Evolutionary conservation across 1,140 invertebrate genomes (phyloP).

Genomic region (Thalassaphorura encarpata): DNA sequence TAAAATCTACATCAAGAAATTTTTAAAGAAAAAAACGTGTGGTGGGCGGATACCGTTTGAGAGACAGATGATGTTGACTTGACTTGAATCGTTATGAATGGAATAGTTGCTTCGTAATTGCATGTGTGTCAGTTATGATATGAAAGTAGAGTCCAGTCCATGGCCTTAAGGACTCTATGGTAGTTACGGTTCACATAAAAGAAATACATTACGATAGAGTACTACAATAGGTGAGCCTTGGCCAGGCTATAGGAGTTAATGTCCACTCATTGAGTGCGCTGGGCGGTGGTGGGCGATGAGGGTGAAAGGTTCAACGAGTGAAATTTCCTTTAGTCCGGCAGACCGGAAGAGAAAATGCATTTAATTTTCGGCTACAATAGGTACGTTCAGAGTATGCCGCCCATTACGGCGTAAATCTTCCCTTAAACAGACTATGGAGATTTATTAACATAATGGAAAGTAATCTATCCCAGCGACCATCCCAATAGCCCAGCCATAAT

Average conservation of each 20-base stretch:
- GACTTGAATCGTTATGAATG: background rate
- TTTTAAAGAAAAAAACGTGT: background rate
- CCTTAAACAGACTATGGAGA: constrained; percentile 29
- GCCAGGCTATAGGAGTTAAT: background rate
- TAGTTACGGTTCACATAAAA: background rate
- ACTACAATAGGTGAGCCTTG: background rate
- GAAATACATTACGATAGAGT: too few relatives aligned
- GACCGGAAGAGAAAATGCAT: constrained; percentile 18
- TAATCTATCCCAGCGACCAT: constrained; percentile 21
- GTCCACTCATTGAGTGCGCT: too few relatives aligned
- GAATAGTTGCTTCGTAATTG: too few relatives aligned
- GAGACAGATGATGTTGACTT: background rate
- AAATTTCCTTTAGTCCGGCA: too few relatives aligned
- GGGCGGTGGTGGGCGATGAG: too few relatives aligned
- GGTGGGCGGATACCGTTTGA: too few relatives aligned
- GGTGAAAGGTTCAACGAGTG: background rate
- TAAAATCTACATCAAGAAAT: too few relatives aligned
- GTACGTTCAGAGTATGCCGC: constrained; percentile 18
- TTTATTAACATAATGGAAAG: constrained; percentile 32
- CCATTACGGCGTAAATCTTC: constrained; percentile 29
- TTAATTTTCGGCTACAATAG: constrained; percentile 30
- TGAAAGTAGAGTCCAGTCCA: background rate
- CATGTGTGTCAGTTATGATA: background rate
- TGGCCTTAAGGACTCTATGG: background rate
- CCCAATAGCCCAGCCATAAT: background rate